These are phyloP conservation scores for Calliphora vicina DNA, from an alignment of 1,140 invertebrate species.

Conservation along the genomic window DNA sequence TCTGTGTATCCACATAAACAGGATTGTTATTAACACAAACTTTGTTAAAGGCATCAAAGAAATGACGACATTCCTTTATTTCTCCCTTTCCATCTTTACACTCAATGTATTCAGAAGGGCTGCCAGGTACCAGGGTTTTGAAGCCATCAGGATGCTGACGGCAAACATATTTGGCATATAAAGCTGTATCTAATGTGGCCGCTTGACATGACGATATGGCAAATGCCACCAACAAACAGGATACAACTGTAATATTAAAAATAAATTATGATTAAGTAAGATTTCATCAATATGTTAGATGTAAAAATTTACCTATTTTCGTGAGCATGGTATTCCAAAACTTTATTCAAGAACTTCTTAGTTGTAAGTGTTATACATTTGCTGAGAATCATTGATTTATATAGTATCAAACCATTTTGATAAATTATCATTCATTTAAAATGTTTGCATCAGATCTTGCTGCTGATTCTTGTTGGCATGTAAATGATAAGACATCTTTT, in stretches of 20 bases:
- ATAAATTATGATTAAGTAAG: too few relatives aligned
- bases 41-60: neutral
- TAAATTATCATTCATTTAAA: too few relatives aligned
- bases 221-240: neutral
- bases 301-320: too few relatives aligned
- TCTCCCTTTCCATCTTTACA: neutral
- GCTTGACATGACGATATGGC: neutral
- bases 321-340: too few relatives aligned
- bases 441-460: too few relatives aligned
- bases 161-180: neutral
- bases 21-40: neutral
- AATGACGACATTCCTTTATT: neutral
- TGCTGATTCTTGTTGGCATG: too few relatives aligned
- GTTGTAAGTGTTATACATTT: too few relatives aligned
- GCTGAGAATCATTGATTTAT: too few relatives aligned
- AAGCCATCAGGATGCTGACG: neutral
- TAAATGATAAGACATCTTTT: too few relatives aligned
- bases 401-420: too few relatives aligned
- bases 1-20: neutral
- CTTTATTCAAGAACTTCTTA: too few relatives aligned
- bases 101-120: constrained; percentile 20
- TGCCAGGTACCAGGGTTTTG: constrained; percentile 11
- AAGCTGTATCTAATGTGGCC: neutral
- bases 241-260: constrained; percentile 9
- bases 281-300: too few relatives aligned